Conservation (phyloP, 2,113 vertebrate genomes). For the Calonectris borealis region DNA sequence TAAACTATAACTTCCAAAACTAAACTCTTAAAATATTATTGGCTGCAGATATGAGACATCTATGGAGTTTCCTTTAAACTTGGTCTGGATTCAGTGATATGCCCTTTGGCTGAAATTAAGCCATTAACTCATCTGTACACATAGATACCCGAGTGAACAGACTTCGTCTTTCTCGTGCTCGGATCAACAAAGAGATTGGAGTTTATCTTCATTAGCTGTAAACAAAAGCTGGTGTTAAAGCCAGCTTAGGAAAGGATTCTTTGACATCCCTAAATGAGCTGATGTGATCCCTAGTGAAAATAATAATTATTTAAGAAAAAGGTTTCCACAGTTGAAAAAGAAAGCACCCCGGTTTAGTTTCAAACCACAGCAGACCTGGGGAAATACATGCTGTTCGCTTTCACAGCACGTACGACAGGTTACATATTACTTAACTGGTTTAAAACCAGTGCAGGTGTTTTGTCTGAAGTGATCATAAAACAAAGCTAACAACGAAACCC, state of each 20-base stretch:
- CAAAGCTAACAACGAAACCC: background rate
- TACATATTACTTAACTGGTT: background rate
- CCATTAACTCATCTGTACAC: background rate
- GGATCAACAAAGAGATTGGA: background rate
- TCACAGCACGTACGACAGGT: background rate
- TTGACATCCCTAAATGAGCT: background rate
- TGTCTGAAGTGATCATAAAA: background rate
- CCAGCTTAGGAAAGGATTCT: background rate
- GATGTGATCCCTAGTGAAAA: background rate
- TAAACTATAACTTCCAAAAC: background rate
- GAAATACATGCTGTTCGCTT: background rate
- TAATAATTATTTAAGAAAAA: background rate
- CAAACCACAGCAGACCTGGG: background rate
- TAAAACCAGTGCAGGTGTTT: background rate
- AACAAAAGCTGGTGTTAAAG: background rate
- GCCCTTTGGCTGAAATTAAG: background rate
- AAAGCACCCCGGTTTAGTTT: background rate
- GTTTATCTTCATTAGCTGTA: background rate
- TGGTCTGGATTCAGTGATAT: background rate
- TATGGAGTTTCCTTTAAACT: background rate
- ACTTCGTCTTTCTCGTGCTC: background rate
- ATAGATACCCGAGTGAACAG: background rate
- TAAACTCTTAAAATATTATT: background rate
- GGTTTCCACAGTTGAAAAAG: background rate
- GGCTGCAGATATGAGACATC: background rate